A percentile compares a stretch with the other conserved stretches of the same genome.
Conservation (phyloP, 1,140 invertebrate genomes). For the Sarcophaga peregrina region DNA sequence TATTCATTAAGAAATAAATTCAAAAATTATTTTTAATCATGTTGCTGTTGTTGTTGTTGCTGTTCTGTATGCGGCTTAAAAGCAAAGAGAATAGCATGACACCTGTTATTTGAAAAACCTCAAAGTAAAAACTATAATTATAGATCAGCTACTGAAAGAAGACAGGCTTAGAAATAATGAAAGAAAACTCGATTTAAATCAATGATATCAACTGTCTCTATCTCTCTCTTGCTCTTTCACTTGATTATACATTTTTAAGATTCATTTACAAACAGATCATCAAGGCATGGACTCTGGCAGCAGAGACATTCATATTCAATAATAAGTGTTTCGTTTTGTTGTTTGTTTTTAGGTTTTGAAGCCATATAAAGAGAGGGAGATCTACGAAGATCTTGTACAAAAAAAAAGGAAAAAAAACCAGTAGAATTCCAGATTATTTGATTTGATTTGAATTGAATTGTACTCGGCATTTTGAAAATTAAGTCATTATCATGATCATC, state of each 20-base stretch:
- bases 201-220: background rate
- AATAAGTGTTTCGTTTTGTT: background rate
- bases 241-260: background rate
- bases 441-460: background rate
- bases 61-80: no score
- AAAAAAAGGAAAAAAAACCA: background rate
- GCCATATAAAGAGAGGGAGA: no score
- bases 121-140: background rate
- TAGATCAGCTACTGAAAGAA: background rate
- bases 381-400: no score
- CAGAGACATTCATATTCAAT: background rate
- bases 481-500: conserved; percentile 10
- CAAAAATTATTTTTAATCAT: no score
- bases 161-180: no score
- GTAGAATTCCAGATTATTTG: background rate
- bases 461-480: background rate
- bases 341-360: background rate
- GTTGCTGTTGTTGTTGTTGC: no score
- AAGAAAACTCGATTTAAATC: background rate
- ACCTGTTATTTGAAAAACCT: no score
- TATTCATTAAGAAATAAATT: no score
- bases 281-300: background rate
- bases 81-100: no score
- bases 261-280: background rate
- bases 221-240: background rate